A percentile compares a stretch with the other conserved stretches of the same genome.
Evolutionary conservation across 2,797 vertebrate genomes (phyloP).

Genomic region (Rhadinocentrus ornatus): DNA sequence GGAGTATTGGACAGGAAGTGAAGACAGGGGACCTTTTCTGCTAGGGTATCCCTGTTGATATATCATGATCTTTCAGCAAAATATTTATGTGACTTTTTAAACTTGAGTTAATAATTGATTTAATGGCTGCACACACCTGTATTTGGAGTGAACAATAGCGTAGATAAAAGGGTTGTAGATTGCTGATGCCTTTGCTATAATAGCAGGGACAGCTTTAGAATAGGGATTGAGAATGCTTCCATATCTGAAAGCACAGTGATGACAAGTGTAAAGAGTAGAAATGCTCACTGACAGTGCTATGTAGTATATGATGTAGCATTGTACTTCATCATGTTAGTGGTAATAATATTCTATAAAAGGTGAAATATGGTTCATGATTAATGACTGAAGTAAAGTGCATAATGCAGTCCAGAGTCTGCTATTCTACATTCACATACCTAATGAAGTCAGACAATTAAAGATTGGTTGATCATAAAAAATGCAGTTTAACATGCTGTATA

Average conservation of each 20-base stretch:
- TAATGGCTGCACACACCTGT: slow-evolving; percentile 81
- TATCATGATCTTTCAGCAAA: slow-evolving; percentile 21
- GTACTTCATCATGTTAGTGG: slow-evolving; percentile 18
- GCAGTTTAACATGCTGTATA: slow-evolving; percentile 37
- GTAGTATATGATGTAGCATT: neutral
- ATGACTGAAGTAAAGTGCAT: slow-evolving; percentile 26
- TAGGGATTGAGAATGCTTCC: slow-evolving; percentile 85
- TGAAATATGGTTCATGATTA: slow-evolving; percentile 13
- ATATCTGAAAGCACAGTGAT: slow-evolving; percentile 76
- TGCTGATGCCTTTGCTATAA: slow-evolving; percentile 92
- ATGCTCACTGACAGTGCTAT: neutral
- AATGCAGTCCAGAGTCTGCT: slow-evolving; percentile 2
- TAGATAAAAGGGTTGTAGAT: slow-evolving; percentile 94
- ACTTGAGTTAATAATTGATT: neutral
- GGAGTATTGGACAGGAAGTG: slow-evolving; percentile 69
- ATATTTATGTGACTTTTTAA: slow-evolving; percentile 2
- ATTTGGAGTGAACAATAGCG: slow-evolving; percentile 91
- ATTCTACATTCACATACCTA: neutral
- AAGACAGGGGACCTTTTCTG: slow-evolving; percentile 80
- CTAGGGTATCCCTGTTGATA: slow-evolving; percentile 77
- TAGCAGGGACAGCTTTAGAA: slow-evolving; percentile 90
- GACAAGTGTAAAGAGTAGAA: slow-evolving; percentile 11
- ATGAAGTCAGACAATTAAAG: neutral
- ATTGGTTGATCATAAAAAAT: slow-evolving; percentile 5
- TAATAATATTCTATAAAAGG: slow-evolving; percentile 7